Evolutionary conservation across 2,888 invertebrate genomes (phyloP).

Genomic region (Coleophora flavipennella): DNA sequence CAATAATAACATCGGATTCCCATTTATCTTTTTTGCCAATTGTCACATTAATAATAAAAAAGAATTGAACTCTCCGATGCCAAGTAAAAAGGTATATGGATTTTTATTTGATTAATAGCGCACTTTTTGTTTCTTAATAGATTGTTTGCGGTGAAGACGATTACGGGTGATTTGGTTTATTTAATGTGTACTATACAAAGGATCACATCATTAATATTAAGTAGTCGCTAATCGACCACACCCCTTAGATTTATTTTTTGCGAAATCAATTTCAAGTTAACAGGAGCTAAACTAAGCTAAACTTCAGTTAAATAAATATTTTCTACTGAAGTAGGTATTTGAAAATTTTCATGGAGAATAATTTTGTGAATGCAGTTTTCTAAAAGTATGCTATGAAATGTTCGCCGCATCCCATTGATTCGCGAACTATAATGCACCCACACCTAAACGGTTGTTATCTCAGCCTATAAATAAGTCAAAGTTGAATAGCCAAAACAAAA

Average conservation of each 20-base stretch:
- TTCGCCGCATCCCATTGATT: too few species aligned
- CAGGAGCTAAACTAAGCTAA: too few species aligned
- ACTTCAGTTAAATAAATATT: too few species aligned
- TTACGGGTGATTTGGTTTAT: conserved; percentile 38
- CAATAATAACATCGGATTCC: conserved; percentile 35
- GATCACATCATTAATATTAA: conserved; percentile 24
- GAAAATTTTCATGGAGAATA: too few species aligned
- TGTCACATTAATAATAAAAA: conserved; percentile 24
- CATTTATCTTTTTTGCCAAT: conserved; percentile 35
- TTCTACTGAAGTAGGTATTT: too few species aligned
- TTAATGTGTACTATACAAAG: conserved; percentile 19
- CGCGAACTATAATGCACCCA: conserved; percentile 4
- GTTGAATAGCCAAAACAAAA: conserved; percentile 40
- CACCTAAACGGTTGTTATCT: conserved; percentile 36
- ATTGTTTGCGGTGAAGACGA: conserved; percentile 48
- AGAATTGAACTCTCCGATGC: conserved; percentile 26
- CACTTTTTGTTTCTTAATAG: conserved; percentile 33
- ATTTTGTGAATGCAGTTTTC: too few species aligned
- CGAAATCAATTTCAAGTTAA: too few species aligned
- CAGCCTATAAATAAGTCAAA: conserved; percentile 52
- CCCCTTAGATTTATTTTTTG: conserved; percentile 30
- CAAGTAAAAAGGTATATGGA: conserved; percentile 19
- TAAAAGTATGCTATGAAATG: too few species aligned
- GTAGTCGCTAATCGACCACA: conserved; percentile 27
- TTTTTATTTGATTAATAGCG: conserved; percentile 45